Evolutionary conservation across 2,797 vertebrate species (phyloP), one percentile per base, ranked within the genome.

Genomic region (Cryptoblepharus egeriae): DNA sequence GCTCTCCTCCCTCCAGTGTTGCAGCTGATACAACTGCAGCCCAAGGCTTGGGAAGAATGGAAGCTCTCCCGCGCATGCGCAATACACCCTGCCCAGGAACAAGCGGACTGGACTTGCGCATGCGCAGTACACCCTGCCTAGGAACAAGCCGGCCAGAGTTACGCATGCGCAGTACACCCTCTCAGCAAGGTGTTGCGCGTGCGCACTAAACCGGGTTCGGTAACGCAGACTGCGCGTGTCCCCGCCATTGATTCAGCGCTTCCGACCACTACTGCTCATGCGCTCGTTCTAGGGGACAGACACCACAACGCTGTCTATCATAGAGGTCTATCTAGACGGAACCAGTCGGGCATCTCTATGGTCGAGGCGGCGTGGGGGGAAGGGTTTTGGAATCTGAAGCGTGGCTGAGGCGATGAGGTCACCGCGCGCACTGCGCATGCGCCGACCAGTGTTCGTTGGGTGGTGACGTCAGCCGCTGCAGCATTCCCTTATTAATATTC

Each of bases 21-120:
- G 70, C n/a, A n/a, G n/a, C 84, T 60, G 74, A 76, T 68, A 58
- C 64, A 73, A 37, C 79, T 52, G 84, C 80, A 63, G 80, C 89
- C 77, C 39, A 64, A 26, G n/a, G 81, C 85, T 76, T 73, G 88
- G 90, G 68, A 90, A 91, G 92, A 91, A 91, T 90, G 75, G 90
- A 82, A 79, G 12, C 39, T 10, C 16, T 61, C 61, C 37, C 18
- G 77, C 91, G 88, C 91, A 79, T 4, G 91, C 91, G 84, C 80
- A 37, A 15, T 39, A 4, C 2, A 0, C 20, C 28, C 1, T 64
- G n/a, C 4, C 9, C 30, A 22, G 0, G 52, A 35, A 16, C 7
- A 4, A 2, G 45, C 28, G 10, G 58, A 24, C 52, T 63, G 75
- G 82, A 49, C 12, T 15, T 5, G 70, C 69, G 28, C 82, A 73